phyloP scores from a whole-genome alignment of 2,113 vertebrate genomes.

The Hyperopisus bebe region DNA sequence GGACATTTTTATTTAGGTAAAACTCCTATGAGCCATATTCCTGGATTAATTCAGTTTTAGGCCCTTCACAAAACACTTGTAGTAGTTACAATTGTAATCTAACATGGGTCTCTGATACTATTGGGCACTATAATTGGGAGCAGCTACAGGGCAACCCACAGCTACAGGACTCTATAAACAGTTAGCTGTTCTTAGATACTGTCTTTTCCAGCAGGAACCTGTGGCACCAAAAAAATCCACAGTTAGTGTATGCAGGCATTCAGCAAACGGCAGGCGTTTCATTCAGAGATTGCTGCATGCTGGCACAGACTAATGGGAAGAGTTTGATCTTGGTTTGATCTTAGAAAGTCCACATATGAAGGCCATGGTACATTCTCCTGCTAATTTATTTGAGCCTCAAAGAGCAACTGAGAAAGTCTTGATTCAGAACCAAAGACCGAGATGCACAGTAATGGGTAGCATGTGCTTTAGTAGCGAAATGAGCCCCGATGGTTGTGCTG shows the following conservation, averaged over 20 bases:
- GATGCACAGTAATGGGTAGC: slow-evolving; percentile 36
- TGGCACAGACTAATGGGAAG: slow-evolving; percentile 33
- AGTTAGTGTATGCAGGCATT: slow-evolving; percentile 43
- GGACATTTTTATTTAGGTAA: no score
- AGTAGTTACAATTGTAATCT: background rate
- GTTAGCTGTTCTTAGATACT: background rate
- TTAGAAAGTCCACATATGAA: slow-evolving; percentile 34
- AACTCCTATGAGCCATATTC: background rate
- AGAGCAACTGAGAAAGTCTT: slow-evolving; percentile 40
- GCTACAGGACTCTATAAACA: background rate
- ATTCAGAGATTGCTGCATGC: slow-evolving; percentile 33
- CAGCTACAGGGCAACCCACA: background rate
- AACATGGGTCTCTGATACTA: background rate
- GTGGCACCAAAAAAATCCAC: slow-evolving; percentile 49
- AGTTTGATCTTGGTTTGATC: slow-evolving; percentile 40
- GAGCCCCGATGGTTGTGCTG: slow-evolving; percentile 37
- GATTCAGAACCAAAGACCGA: slow-evolving; percentile 38
- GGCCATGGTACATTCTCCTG: slow-evolving; percentile 40
- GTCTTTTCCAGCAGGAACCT: background rate
- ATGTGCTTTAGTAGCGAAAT: slow-evolving; percentile 31
- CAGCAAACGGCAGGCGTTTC: slow-evolving; percentile 27
- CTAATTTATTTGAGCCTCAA: slow-evolving; percentile 45
- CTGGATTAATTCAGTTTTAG: background rate
- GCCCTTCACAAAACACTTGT: background rate
- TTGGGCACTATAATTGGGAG: background rate